These are phyloP conservation scores for Baronia brevicornis DNA, from an alignment of 2,888 invertebrate genomes.

Conservation along the genomic window DNA sequence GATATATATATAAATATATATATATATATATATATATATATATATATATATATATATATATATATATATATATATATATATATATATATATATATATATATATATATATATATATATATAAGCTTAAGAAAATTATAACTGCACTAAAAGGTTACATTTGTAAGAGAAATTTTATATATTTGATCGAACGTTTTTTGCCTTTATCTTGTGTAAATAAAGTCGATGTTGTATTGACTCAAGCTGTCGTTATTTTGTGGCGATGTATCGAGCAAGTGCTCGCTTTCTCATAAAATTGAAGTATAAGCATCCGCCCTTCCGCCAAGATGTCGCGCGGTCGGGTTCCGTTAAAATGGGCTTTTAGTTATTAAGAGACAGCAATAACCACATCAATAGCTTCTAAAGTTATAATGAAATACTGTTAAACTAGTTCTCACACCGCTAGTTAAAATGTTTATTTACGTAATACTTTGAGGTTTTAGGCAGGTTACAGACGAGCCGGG, in stretches of 20 bases:
- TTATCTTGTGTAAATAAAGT: conserved; percentile 44
- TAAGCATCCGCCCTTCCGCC: conserved; percentile 5
- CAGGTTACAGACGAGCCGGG: too few species aligned
- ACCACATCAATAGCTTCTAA: neutral
- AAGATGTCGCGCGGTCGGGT: conserved; percentile 3
- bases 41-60: too few species aligned
- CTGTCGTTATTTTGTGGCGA: conserved; percentile 41
- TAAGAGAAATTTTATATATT: conserved; percentile 37
- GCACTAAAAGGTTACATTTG: conserved; percentile 33
- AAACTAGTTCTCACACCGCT: too few species aligned
- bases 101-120: conserved; percentile 13
- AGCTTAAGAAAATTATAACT: conserved; percentile 24
- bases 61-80: too few species aligned
- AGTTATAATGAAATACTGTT: too few species aligned
- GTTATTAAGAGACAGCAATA: neutral
- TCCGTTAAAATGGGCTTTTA: conserved; percentile 6
- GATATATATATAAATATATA: too few species aligned
- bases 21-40: too few species aligned
- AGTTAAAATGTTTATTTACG: too few species aligned
- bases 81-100: too few species aligned
- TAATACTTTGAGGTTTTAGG: too few species aligned
- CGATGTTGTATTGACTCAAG: conserved; percentile 42
- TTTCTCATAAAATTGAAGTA: conserved; percentile 29
- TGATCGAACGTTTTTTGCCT: conserved; percentile 35
- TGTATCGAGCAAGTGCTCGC: conserved; percentile 24